These are phyloP conservation scores for Sebastes schlegelii DNA, from an alignment of 2,113 vertebrate genomes.

Conservation along the genomic window DNA sequence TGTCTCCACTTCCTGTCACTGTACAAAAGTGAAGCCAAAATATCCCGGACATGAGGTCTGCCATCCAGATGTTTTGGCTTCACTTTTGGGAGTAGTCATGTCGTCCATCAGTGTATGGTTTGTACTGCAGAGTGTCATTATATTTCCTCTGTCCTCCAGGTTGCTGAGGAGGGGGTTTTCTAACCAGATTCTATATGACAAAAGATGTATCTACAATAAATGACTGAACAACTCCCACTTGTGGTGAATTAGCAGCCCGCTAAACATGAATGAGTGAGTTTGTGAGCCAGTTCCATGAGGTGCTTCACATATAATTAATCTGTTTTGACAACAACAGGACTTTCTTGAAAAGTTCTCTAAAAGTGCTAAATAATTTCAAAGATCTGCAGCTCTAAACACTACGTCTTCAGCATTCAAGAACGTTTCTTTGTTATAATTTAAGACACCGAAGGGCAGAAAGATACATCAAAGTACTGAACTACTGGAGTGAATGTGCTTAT, in stretches of 20 bases:
- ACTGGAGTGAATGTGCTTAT: conserved; percentile 22
- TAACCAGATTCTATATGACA: neutral
- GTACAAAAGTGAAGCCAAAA: too few species aligned
- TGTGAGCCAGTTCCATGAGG: neutral
- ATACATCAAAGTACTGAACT: conserved; percentile 31
- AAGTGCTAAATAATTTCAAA: conserved; percentile 14
- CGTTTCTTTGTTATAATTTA: conserved; percentile 19
- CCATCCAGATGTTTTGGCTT: too few species aligned
- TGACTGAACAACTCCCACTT: neutral
- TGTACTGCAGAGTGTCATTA: neutral
- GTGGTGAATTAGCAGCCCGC: neutral
- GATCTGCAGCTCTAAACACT: neutral
- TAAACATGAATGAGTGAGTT: neutral
- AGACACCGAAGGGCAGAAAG: conserved; percentile 13
- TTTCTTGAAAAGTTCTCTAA: conserved; percentile 22
- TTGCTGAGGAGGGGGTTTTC: neutral
- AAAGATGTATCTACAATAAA: too few species aligned
- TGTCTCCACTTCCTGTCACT: too few species aligned
- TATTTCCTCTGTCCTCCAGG: neutral
- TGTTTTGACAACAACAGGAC: conserved; percentile 5
- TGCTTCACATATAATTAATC: neutral
- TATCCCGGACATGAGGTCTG: too few species aligned
- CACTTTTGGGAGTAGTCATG: too few species aligned
- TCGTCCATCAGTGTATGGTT: too few species aligned
- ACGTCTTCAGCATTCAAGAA: conserved; percentile 18